Base-by-base conservation (phyloP, 2,797 vertebrate genomes). In the Aselliscus stoliczkanus region DNA sequence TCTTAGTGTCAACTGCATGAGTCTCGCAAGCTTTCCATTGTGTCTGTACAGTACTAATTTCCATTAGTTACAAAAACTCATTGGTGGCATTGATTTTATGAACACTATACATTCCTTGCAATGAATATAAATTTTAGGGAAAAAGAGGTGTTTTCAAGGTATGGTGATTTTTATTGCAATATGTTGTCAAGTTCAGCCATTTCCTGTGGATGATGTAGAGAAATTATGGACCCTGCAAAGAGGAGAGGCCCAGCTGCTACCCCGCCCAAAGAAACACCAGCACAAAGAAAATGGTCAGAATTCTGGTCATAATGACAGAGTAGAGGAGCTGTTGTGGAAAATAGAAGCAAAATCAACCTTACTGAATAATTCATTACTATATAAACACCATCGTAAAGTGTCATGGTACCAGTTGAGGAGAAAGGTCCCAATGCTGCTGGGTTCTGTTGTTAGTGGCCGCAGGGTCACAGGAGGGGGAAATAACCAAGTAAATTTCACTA, bases 291-390 rank as follows among this genome's bases (percentile, higher is more conserved):
- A 39, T 2, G 23, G 37, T 80, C 65, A 89, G 75, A 65, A 92
- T 76, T 82, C 56, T 90, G 62, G 31, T 94, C 34, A 29, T 86
- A 69, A 42, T 83, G 37, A 79, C 42, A 91, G 31, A 90, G 50
- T 56, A 85, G 39, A 80, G 56, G 56, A 92, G 34, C 73, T 87
- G 93, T 37, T 25, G 4, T 85, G 15, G n/a, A n/a, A 75, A 92
- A 73, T 9, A 90, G 54, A 94, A 47, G 58, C 76, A 85, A 93
- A 95, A 79, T 92, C 96, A 87, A 83, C 62, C 29, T 80, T 88
- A 34, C 52, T 95, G 64, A 95, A 97, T 97, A 97, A 96, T 94
- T 34, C 76, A 96, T 70, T 62, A 56, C 5, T 60, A 39, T 72
- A 31, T 83, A 88, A 90, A 47, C 87, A 64, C 25, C 39, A 11